phyloP scores from a whole-genome alignment of 2,888 invertebrate genomes.

The Platynereis dumerilii region DNA sequence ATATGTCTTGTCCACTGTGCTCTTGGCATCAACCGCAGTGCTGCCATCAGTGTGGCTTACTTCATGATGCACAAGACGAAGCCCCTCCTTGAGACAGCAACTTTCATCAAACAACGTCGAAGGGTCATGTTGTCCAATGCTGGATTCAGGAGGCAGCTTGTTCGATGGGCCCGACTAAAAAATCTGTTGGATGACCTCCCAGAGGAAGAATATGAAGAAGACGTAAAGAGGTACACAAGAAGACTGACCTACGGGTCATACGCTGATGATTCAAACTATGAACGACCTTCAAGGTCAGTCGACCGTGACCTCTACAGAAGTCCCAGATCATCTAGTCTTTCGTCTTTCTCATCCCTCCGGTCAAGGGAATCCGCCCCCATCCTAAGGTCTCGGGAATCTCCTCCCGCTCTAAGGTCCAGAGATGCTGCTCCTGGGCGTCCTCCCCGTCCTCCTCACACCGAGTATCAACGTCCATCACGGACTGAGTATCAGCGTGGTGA shows the following conservation, averaged over 20 bases:
- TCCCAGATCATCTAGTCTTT: neutral
- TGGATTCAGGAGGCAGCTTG: slow-evolving; percentile 36
- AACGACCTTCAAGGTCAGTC: neutral
- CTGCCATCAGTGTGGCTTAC: slow-evolving; percentile 37
- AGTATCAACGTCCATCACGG: neutral
- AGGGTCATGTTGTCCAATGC: slow-evolving; percentile 35
- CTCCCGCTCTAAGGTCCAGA: too few species aligned
- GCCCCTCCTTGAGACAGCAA: slow-evolving; percentile 31
- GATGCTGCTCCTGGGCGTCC: neutral
- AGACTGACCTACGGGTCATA: neutral
- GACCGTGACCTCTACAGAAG: slow-evolving; percentile 7
- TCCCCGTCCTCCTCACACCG: slow-evolving; percentile 5
- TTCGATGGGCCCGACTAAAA: slow-evolving; percentile 31
- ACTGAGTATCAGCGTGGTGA: neutral
- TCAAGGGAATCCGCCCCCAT: too few species aligned
- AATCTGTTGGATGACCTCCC: slow-evolving; percentile 31
- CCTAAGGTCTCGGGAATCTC: too few species aligned
- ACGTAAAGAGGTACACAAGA: too few species aligned
- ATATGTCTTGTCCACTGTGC: slow-evolving; percentile 39
- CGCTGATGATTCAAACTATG: neutral
- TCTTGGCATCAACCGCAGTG: slow-evolving; percentile 40
- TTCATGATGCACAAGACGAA: slow-evolving; percentile 28
- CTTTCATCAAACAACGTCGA: slow-evolving; percentile 33
- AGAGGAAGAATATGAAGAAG: neutral
- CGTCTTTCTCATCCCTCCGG: too few species aligned